phyloP scores from a whole-genome alignment of 2,113 vertebrate genomes.

The Thamnophis sirtalis region DNA sequence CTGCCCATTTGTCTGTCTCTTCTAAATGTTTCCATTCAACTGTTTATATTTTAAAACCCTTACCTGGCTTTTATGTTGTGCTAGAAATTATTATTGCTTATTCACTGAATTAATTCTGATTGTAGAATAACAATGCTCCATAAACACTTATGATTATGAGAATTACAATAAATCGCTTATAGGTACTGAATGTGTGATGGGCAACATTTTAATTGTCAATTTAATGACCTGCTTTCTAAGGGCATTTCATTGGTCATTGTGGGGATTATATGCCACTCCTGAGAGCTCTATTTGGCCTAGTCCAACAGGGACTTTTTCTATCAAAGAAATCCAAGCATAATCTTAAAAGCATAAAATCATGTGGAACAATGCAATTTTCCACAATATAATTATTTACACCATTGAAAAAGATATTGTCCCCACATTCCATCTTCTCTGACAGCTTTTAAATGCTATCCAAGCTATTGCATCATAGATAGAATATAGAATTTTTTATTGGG shows the following conservation, averaged over 20 bases:
- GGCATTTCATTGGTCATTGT: not conserved
- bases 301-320: not conserved
- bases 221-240: not conserved
- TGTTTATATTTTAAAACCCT: not conserved
- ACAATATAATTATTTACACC: not conserved
- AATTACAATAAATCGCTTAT: not conserved
- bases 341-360: not conserved
- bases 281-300: not conserved
- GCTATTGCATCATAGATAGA: not conserved
- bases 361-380: not conserved
- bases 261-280: not conserved
- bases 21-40: not conserved
- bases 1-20: not conserved
- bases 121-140: not conserved
- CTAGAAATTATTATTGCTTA: not conserved
- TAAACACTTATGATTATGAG: not conserved
- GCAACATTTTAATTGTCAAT: not conserved
- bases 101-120: not conserved
- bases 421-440: not conserved
- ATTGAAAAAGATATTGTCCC: not conserved
- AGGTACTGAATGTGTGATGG: not conserved
- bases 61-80: not conserved
- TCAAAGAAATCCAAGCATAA: fast-evolving
- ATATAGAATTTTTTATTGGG: too few relatives aligned
- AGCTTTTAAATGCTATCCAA: conserved; percentile 7